Conservation (phyloP, 2,888 invertebrate genomes). For the Pristionchus arcanus region DNA sequence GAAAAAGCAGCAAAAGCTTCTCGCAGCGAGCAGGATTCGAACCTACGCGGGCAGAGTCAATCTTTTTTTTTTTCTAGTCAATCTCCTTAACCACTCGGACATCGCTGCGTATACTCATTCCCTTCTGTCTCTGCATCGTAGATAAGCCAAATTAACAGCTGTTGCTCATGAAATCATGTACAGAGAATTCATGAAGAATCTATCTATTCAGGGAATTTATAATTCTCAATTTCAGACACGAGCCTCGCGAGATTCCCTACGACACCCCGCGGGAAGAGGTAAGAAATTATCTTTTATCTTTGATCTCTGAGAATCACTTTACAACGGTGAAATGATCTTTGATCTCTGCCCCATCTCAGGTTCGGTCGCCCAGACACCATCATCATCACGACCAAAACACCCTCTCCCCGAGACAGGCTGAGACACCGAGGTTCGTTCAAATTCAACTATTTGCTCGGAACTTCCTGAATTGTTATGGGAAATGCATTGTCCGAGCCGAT, state of each 20-base stretch:
- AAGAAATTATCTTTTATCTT: background rate
- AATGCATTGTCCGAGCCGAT: no score
- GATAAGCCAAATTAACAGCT: background rate
- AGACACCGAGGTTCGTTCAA: background rate
- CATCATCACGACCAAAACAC: background rate
- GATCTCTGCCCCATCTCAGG: background rate
- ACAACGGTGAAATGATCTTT: background rate
- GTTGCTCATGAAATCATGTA: no score
- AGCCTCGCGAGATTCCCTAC: conserved; percentile 12
- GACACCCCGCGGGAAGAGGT: conserved; percentile 34
- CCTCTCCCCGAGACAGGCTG: background rate
- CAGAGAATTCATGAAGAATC: no score
- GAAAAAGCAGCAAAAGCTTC: conserved; percentile 57
- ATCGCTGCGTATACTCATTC: no score
- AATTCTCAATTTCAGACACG: background rate
- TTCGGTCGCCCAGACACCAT: background rate
- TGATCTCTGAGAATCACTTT: background rate
- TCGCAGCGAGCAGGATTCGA: conserved; percentile 78
- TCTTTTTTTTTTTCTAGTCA: conserved; percentile 79
- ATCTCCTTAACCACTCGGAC: conserved; percentile 79
- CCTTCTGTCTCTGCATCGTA: no score
- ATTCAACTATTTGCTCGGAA: background rate
- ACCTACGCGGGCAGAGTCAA: conserved; percentile 79
- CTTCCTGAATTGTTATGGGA: no score
- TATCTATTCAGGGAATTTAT: no score